Evolutionary conservation across 2,888 invertebrate species (phyloP), one percentile per base, ranked within the genome.

Genomic region (Agonopterix arenella): DNA sequence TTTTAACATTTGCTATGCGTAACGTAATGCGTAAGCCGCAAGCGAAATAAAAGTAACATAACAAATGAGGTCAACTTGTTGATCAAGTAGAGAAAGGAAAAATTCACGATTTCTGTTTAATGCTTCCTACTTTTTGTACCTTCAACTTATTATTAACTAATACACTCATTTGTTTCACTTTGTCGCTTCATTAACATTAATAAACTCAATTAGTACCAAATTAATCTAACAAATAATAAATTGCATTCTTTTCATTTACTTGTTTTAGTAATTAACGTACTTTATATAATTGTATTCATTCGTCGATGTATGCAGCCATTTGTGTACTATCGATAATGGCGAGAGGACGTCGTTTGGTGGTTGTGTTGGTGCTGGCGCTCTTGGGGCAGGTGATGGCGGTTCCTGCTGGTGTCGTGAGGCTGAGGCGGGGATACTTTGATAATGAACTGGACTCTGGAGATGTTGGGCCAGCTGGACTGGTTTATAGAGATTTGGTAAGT

Each of bases 311-410:
- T 10, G 50, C 42, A 54, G 57, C 57, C 54, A 62, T 67, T 71
- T 52, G 56, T 66, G 64, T 60, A 49, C 45, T 18, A 42, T 50
- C 52, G 55, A 66, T 57, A 52, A 85, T 88, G 86, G 68, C 61
- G 61, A 64, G 70, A 46, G 59, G 64, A 52, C 62, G 61, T 54
- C 62, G 61, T 54, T 43, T 78, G 1, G 58, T 66, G 28, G 50
- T 68, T 16, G 47, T 73, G 18, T 52, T 84, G 40, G 73, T 64
- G 11, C 41, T 72, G 2, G 71, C 69, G 28, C 52, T 86, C 28
- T 40, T 84, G 51, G 68, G 61, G 4, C 66, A 80, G 43, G 76
- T 73, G 0, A 67, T 84, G 18, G 67, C 77, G 49, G 58, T 70
- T 11, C 84, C 85, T 1, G 48, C 59, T 4, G 54, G 55, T 1